Evolutionary conservation across 35 echinoderm and acorn worm species (phyloP), one percentile per base, ranked within the genome.

Genomic region (Hemicentrotus pulcherrimus): DNA sequence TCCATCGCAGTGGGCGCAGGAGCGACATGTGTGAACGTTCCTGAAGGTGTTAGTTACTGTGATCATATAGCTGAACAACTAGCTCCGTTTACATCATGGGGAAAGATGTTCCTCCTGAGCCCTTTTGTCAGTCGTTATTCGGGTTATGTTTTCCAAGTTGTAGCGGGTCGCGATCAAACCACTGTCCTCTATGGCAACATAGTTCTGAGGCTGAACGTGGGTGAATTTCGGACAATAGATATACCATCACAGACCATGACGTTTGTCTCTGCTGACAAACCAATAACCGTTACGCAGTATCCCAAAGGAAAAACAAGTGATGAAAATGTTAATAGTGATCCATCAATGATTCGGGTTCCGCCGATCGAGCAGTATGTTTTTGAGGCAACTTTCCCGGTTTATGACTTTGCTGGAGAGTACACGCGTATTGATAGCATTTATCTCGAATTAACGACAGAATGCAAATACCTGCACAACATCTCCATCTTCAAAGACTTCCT

Each of bases 31-130:
- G 47, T 15, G 30, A 47, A 47, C 32, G 48, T 93, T 16, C 91
- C 91, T 31, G 48, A 31, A 13, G 91, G 46, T 31, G 91, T 93
- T 31, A 13, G 14, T 22, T 47, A 58, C 16, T 93, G 91, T n/a
- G 91, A 93, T 15, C 45, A 48, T 28, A 47, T 58, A 47, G 91
- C 91, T 47, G 91, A 93, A 93, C 91, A 93, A 47, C 48, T 93
- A n/a, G 46, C 48, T 4, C 91, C 91, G 10, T 93, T 93, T 47
- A 28, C 9, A 12, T 22, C 32, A 93, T 93, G 91, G 91, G 91
- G 91, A 47, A 47, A 18, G 48, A 18, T 8, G 46, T 93, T 93
- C 91, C 13, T 93, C 24, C 24, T 93, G 46, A 93, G 91, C 41
- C 91, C 91, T 4, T 58, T 93, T 47, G 28, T 93, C 31, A 58